phyloP scores from a whole-genome alignment of 2,888 invertebrate genomes.

The Thymelicus lineola region DNA sequence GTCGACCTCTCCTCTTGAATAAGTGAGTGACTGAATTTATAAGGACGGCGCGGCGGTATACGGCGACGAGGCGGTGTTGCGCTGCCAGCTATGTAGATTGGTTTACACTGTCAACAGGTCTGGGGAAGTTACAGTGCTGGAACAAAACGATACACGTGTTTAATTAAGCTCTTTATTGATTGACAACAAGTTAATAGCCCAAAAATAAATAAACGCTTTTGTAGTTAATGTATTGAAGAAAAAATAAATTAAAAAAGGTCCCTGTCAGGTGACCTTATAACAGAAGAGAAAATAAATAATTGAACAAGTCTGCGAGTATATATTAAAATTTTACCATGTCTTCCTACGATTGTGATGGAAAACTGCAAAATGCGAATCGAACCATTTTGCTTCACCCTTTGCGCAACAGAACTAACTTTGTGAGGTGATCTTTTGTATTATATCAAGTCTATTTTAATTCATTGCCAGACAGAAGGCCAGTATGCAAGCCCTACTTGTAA shows the following conservation, averaged over 20 bases:
- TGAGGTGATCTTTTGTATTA: constrained; percentile 1
- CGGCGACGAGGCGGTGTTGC: neutral
- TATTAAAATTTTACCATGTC: no score
- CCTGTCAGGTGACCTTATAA: no score
- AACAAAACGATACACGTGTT: neutral
- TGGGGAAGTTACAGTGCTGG: neutral
- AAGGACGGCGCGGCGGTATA: neutral
- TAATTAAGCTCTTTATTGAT: no score
- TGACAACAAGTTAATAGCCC: no score
- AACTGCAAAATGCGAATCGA: no score
- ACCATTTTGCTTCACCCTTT: neutral
- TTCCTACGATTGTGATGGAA: no score
- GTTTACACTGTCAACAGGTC: neutral
- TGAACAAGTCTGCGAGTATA: no score
- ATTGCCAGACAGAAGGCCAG: neutral
- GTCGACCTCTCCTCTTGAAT: neutral
- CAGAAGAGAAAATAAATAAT: no score
- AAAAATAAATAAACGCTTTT: no score
- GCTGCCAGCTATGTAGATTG: neutral
- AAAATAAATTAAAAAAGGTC: no score
- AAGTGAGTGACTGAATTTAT: neutral
- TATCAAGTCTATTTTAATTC: neutral
- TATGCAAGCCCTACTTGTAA: neutral
- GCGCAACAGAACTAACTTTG: neutral
- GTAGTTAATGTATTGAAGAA: no score